Evolutionary conservation across 2,888 invertebrate species (phyloP).

Genomic region (Leuctra nigra): DNA sequence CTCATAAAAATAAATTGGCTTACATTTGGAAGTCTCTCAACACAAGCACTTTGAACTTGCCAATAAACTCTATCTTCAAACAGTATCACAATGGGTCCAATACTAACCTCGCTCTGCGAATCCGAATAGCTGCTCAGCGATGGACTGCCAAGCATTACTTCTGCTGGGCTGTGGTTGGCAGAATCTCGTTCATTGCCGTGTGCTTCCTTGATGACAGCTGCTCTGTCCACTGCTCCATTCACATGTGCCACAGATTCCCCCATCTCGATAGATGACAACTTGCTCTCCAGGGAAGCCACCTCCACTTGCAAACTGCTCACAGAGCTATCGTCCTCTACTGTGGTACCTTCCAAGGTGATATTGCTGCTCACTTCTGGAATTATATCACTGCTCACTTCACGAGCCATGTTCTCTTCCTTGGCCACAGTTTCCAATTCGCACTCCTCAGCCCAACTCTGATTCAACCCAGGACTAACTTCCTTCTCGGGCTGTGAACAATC

Average conservation of each 20-base stretch:
- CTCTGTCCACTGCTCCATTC: not conserved
- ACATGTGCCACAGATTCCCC: slow-evolving; percentile 7
- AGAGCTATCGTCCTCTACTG: slow-evolving; percentile 15
- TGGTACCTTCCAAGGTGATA: slow-evolving; percentile 4
- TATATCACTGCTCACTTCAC: slow-evolving; percentile 20
- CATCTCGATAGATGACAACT: slow-evolving; percentile 30
- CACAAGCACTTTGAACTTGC: no score
- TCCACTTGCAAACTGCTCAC: not conserved
- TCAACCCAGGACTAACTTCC: not conserved
- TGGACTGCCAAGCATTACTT: slow-evolving; percentile 61
- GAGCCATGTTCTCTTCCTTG: slow-evolving; percentile 14
- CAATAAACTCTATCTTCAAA: no score
- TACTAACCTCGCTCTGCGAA: slow-evolving; percentile 63
- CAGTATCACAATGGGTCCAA: no score
- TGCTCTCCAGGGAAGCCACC: slow-evolving; percentile 25
- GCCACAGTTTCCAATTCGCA: slow-evolving; percentile 10
- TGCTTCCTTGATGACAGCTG: not conserved
- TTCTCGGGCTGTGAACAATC: no score
- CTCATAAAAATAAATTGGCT: no score
- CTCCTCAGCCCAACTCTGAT: not conserved
- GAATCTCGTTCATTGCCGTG: slow-evolving; percentile 51
- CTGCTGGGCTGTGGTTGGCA: slow-evolving; percentile 70
- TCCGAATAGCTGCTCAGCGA: slow-evolving; percentile 62
- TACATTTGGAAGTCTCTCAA: no score
- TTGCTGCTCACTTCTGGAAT: slow-evolving; percentile 18